phyloP scores from a whole-genome alignment of 2,797 vertebrate genomes.

The Neomorphus geoffroyi region DNA sequence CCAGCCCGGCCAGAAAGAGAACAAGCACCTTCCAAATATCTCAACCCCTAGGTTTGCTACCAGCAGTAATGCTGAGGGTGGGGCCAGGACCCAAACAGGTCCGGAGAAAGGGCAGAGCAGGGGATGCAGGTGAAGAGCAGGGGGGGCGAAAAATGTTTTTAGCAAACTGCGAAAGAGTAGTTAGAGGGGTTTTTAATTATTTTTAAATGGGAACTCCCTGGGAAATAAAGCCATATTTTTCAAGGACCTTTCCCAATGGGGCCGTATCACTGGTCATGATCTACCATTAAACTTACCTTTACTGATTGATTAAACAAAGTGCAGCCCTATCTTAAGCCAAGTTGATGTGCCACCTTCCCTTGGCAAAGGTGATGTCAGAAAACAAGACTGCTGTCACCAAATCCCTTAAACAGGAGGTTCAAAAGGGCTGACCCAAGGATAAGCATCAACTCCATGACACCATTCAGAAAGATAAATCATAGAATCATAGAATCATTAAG shows the following conservation, averaged over 20 bases:
- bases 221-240: rapidly evolving
- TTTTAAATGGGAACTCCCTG: neutral
- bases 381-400: slow-evolving; percentile 9
- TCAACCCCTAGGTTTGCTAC: too few species aligned
- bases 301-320: neutral
- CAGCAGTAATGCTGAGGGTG: too few species aligned
- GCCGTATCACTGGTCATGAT: neutral
- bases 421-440: neutral
- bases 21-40: neutral
- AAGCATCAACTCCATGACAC: slow-evolving; percentile 25
- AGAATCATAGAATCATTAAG: too few species aligned
- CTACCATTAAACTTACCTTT: neutral
- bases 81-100: too few species aligned
- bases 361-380: neutral
- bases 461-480: slow-evolving; percentile 18
- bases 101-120: too few species aligned
- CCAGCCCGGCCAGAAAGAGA: neutral
- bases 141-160: neutral
- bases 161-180: neutral
- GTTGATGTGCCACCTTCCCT: neutral
- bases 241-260: neutral
- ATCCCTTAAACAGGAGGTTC: neutral
- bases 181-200: neutral
- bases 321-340: neutral
- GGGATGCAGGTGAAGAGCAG: too few species aligned